These are phyloP conservation scores for Dasypolia templi DNA, from an alignment of 2,888 invertebrate genomes.

Conservation along the genomic window DNA sequence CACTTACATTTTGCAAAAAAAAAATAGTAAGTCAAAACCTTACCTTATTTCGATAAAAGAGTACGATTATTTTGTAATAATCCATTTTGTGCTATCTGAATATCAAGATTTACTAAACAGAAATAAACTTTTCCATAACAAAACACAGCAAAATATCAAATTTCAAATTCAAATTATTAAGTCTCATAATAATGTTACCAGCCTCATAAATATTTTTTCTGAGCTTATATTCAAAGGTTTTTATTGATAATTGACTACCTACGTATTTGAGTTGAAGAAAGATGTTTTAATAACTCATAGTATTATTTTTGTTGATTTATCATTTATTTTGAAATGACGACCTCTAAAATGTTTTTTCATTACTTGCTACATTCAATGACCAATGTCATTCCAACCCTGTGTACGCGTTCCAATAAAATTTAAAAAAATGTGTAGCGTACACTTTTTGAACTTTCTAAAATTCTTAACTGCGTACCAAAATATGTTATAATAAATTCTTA, in stretches of 20 bases:
- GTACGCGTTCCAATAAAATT: not conserved
- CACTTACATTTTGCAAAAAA: too few species aligned
- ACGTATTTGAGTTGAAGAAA: not conserved
- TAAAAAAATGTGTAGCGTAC: not conserved
- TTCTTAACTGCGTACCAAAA: not conserved
- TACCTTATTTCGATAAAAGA: not conserved
- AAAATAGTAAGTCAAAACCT: too few species aligned
- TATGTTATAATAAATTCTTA: fast-evolving
- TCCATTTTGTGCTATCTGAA: not conserved
- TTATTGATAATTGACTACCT: too few species aligned
- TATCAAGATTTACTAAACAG: not conserved
- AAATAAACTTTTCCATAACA: not conserved
- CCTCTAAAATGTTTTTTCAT: not conserved
- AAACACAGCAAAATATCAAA: not conserved
- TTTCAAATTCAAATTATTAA: not conserved
- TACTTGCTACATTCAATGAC: slow-evolving; percentile 4
- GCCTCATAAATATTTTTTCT: not conserved
- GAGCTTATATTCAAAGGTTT: not conserved
- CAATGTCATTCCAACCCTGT: slow-evolving; percentile 31
- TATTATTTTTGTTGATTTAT: not conserved
- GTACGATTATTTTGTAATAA: not conserved
- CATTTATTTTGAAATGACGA: not conserved
- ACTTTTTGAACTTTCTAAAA: not conserved
- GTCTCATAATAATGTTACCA: too few species aligned
- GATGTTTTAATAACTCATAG: too few species aligned